Conservation (phyloP, 1,140 invertebrate genomes). For the Calliphora vicina region DNA sequence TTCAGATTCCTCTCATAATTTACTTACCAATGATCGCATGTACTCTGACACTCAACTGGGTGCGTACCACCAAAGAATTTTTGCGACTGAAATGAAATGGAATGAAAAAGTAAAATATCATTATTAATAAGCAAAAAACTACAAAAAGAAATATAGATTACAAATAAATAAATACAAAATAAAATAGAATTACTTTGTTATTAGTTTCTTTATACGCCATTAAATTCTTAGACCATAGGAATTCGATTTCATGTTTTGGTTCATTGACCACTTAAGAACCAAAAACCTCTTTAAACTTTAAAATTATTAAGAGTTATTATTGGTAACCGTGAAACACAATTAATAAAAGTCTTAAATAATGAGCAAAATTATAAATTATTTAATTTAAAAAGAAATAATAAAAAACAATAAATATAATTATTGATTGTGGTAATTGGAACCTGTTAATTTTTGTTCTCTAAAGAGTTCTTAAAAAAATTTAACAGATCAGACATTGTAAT, state of each 20-base stretch:
- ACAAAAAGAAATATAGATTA: background rate
- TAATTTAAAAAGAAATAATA: no score
- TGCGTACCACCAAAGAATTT: slow-evolving; percentile 94
- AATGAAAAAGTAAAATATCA: slow-evolving; percentile 13
- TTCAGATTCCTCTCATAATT: no score
- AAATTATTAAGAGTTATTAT: background rate
- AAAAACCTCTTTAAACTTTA: slow-evolving; percentile 47
- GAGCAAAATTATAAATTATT: no score
- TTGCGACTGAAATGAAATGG: slow-evolving; percentile 80
- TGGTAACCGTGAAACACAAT: no score
- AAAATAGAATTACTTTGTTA: background rate
- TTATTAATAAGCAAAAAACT: slow-evolving; percentile 4
- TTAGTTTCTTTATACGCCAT: background rate
- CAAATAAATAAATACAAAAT: background rate
- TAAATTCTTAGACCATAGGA: background rate
- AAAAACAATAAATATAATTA: no score
- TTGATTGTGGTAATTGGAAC: no score
- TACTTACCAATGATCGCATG: slow-evolving; percentile 97
- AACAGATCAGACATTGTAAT: no score
- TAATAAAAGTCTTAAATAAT: no score
- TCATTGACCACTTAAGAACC: slow-evolving; percentile 62
- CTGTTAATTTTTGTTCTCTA: no score
- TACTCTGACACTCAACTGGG: slow-evolving; percentile 94
- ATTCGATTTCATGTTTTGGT: slow-evolving; percentile 37
- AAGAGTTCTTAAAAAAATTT: no score